phyloP scores from a whole-genome alignment of 2,113 vertebrate genomes.

The Dasypus novemcinctus region DNA sequence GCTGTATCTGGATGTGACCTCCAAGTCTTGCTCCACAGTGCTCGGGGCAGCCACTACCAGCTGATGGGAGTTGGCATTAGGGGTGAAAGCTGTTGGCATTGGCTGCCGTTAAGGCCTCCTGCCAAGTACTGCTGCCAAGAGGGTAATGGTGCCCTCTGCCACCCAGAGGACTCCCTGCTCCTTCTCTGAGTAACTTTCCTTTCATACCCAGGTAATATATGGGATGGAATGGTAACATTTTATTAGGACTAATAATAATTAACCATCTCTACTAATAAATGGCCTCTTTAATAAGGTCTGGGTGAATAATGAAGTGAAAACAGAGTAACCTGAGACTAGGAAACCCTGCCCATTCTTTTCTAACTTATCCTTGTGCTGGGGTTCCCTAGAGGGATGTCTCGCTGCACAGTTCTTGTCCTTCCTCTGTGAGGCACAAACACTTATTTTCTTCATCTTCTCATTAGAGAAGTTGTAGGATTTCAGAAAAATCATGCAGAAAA shows the following conservation, averaged over 20 bases:
- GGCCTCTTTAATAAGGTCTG: neutral
- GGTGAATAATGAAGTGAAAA: neutral
- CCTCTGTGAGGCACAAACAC: neutral
- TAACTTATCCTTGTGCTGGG: neutral
- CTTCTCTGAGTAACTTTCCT: neutral
- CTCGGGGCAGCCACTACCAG: slow-evolving; percentile 27
- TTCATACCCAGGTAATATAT: neutral
- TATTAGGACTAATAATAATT: neutral
- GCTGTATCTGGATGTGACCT: neutral
- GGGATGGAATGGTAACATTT: neutral
- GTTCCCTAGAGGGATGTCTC: neutral
- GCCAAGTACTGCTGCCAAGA: neutral
- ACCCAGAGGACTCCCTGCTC: neutral
- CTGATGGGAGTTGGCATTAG: slow-evolving; percentile 17
- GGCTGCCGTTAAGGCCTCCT: neutral
- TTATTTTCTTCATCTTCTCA: neutral
- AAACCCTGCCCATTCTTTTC: neutral
- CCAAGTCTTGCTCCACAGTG: neutral
- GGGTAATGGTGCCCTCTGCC: neutral
- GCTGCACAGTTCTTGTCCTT: neutral
- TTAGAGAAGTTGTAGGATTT: too few relatives aligned
- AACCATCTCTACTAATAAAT: too few relatives aligned
- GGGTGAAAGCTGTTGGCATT: neutral
- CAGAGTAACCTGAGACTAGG: neutral
- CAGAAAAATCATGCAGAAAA: too few relatives aligned